Percentiles rank a stretch among this genome's conserved stretches.
These are phyloP conservation scores for Ypsolopha scabrella DNA, from an alignment of 2,888 invertebrate genomes.

Conservation along the genomic window DNA sequence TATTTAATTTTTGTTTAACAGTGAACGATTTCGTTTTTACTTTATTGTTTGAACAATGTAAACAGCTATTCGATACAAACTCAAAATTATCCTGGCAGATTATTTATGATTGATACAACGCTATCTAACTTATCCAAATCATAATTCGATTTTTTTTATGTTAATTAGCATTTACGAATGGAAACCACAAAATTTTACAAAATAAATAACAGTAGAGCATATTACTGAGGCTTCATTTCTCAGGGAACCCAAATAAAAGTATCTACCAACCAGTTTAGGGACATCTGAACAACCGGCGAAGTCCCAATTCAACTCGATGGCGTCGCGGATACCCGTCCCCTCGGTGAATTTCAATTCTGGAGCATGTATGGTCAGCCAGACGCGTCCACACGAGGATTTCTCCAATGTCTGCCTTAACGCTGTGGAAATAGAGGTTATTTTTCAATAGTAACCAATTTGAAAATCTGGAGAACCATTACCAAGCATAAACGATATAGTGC, in stretches of 20 bases:
- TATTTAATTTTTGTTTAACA: no score
- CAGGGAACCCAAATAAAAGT: not conserved
- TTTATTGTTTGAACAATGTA: no score
- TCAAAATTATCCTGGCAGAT: no score
- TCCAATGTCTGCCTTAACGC: constrained; percentile 39
- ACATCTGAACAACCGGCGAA: constrained; percentile 41
- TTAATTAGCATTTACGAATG: no score
- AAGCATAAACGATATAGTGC: no score
- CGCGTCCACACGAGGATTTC: constrained; percentile 50
- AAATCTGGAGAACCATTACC: no score
- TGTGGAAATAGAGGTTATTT: constrained; percentile 12
- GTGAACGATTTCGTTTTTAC: no score
- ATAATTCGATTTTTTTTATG: no score
- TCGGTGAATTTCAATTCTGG: constrained; percentile 29
- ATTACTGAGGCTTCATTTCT: no score
- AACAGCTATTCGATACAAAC: no score
- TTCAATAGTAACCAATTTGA: not conserved
- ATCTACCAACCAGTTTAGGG: constrained; percentile 38
- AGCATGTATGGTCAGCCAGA: constrained; percentile 59
- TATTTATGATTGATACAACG: no score
- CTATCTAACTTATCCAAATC: no score
- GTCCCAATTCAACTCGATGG: constrained; percentile 63
- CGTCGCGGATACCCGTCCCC: constrained; percentile 32
- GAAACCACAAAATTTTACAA: not conserved
- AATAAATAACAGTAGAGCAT: not conserved